Evolutionary conservation across 2,888 invertebrate genomes (phyloP), one percentile per base, ranked within the genome.

Genomic region (Lamellibrachia satsuma): DNA sequence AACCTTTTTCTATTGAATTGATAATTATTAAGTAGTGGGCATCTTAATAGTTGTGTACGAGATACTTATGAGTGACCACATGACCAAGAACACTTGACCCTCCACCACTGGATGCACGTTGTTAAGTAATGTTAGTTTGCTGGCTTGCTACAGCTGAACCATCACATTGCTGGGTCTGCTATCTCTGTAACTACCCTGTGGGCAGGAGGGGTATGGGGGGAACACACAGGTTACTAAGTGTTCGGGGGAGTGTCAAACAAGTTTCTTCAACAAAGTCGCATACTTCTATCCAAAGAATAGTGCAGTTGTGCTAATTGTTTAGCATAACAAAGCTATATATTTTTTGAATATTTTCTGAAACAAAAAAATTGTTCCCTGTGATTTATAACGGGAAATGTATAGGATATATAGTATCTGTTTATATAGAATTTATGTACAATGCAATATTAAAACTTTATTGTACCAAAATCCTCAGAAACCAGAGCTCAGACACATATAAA

Each of bases 51-150:
- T 75, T 75, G n/a, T 75, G 22, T 15, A 75, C n/a, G 11, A 22
- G 75, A 75, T 75, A 75, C 75, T 75, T 75, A 75, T 75, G 75
- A 75, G 6, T 75, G 75, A 75, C 75, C n/a, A 22, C 75, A 6
- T 75, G 75, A 75, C 75, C 75, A 0, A 75, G 22, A 22, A 75
- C 75, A 22, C 75, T 75, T 75, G 75, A 75, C 75, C 75, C 75
- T 75, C 15, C 22, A 15, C 75, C 22, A 22, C 75, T 75, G 6
- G 6, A 22, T 15, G n/a, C 75, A 75, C 75, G 2, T 15, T 57
- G 57, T 57, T 57, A 57, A 57, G 75, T 75, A 75, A 75, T 75
- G 75, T 75, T 75, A 75, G 75, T 75, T 75, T 75, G 75, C 75
- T 75, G 75, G 22, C 75, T 75, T 75, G 11, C 75, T 22, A 75